phyloP scores from a whole-genome alignment of 2,888 invertebrate species.

The Lutraria lutraria region DNA sequence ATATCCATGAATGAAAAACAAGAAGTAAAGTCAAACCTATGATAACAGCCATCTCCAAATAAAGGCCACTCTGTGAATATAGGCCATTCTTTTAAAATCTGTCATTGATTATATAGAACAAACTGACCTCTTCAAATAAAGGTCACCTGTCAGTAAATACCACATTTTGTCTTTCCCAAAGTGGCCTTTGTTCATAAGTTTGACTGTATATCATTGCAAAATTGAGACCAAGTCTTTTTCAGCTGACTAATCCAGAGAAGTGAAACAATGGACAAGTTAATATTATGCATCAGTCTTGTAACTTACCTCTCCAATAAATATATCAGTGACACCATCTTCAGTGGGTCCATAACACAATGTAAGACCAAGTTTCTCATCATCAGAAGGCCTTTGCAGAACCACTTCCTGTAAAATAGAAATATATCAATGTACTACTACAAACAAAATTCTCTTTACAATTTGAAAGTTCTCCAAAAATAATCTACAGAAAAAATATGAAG shows the following conservation, averaged over 20 bases:
- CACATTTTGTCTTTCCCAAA: no score
- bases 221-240: background rate
- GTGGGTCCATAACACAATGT: constrained; percentile 91
- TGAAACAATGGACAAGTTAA: background rate
- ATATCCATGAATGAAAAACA: no score
- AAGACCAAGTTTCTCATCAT: constrained; percentile 90
- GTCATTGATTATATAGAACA: no score
- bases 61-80: no score
- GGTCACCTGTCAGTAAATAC: no score
- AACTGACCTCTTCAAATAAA: no score
- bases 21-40: no score
- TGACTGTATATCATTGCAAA: no score
- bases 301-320: constrained; percentile 90
- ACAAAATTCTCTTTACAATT: background rate
- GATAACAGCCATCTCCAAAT: no score
- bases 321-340: constrained; percentile 89
- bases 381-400: constrained; percentile 89
- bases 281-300: background rate
- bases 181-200: no score
- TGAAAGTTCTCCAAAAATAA: background rate
- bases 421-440: background rate
- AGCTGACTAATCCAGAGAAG: background rate
- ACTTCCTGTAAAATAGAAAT: constrained; percentile 89
- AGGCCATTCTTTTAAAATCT: no score
- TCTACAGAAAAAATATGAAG: background rate